phyloP scores from a whole-genome alignment of 2,113 vertebrate genomes.

The Haliaeetus leucogaster region DNA sequence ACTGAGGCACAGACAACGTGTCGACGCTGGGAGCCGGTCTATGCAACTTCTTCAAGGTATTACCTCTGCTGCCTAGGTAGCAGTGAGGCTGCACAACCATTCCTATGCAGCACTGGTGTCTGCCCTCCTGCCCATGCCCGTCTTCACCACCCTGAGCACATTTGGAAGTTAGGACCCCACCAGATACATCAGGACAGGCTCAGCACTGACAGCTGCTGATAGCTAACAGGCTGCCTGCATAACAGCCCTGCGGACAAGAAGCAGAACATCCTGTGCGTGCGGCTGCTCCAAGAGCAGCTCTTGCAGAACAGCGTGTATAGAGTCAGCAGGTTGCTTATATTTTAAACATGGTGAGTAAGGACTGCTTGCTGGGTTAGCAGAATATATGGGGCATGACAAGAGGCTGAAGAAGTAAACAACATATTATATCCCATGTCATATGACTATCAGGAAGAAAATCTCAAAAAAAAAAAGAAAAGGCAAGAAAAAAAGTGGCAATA shows the following conservation, averaged over 20 bases:
- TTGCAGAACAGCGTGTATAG: background rate
- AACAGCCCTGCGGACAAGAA: background rate
- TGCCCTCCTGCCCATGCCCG: background rate
- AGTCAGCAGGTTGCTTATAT: background rate
- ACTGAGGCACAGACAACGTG: background rate
- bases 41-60: background rate
- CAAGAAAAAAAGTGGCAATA: background rate
- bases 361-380: background rate
- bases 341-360: background rate
- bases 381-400: background rate
- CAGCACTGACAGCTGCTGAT: fast-evolving
- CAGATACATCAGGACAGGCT: background rate
- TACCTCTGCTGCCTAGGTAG: background rate
- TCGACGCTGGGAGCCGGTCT: background rate
- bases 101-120: fast-evolving
- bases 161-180: background rate
- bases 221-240: background rate
- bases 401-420: background rate
- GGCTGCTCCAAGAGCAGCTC: background rate
- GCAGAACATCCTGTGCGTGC: background rate
- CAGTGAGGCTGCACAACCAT: background rate
- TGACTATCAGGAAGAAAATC: background rate
- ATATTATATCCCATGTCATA: background rate
- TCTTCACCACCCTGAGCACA: background rate
- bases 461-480: background rate